phyloP scores from a whole-genome alignment of 2,888 invertebrate species.

The Imbricaverruca yamaguchii region DNA sequence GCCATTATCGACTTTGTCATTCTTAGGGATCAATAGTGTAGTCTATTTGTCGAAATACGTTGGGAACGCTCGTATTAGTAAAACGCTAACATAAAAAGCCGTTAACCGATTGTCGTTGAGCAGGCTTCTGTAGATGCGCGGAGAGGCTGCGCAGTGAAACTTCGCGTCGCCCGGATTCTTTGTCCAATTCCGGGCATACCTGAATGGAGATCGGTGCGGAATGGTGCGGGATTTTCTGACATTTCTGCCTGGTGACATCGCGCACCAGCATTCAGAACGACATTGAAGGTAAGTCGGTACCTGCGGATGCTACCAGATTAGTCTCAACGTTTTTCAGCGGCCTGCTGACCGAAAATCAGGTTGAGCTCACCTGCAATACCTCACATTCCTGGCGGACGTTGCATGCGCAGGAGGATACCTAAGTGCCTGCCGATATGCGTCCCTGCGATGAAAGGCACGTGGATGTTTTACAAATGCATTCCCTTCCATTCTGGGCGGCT shows the following conservation, averaged over 20 bases:
- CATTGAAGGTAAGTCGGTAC: background rate
- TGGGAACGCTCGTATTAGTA: background rate
- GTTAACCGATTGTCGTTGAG: background rate
- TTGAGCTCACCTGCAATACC: background rate
- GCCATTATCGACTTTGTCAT: too few species aligned
- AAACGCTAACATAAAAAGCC: background rate
- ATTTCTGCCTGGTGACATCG: background rate
- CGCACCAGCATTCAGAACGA: background rate
- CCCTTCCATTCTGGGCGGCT: too few species aligned
- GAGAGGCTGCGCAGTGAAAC: conserved; percentile 3
- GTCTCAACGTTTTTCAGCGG: background rate
- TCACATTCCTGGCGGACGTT: background rate
- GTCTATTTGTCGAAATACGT: background rate
- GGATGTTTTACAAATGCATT: too few species aligned
- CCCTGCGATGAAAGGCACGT: too few species aligned
- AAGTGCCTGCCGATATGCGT: too few species aligned
- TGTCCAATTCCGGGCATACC: conserved; percentile 14
- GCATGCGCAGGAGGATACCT: background rate
- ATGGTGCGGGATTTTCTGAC: background rate
- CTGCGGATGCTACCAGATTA: background rate
- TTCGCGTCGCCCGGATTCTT: conserved; percentile 3
- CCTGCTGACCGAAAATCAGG: background rate
- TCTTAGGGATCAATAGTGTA: too few species aligned
- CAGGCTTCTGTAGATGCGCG: background rate
- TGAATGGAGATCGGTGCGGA: background rate